phyloP scores from a whole-genome alignment of 1,140 invertebrate species.

The Bombus confusus region DNA sequence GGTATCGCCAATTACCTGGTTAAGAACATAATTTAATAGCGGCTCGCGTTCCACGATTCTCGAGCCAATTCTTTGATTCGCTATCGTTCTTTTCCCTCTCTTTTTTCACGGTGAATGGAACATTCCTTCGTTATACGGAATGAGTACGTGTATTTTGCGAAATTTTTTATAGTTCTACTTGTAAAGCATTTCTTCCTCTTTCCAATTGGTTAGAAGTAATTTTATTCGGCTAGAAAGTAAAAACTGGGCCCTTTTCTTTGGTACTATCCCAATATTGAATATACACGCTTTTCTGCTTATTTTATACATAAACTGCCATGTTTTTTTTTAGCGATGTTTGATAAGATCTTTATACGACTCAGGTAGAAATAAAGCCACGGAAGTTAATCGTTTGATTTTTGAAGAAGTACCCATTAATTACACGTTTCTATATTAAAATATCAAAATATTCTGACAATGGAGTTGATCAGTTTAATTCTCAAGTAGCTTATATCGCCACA shows the following conservation, averaged over 20 bases:
- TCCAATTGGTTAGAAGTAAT: background rate
- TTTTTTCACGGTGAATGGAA: background rate
- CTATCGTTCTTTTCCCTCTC: no score
- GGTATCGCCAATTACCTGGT: conserved; percentile 25
- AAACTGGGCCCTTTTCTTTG: fast-evolving
- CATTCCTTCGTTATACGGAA: background rate
- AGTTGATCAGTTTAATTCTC: no score
- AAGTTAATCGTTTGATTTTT: background rate
- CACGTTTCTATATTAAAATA: no score
- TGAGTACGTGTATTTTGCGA: background rate
- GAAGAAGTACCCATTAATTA: no score
- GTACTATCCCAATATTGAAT: background rate
- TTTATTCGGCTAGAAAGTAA: no score
- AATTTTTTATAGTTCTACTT: background rate
- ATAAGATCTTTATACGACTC: background rate
- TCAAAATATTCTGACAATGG: no score
- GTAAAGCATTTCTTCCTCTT: background rate
- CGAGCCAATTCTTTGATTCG: background rate
- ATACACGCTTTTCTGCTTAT: background rate
- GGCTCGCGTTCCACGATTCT: background rate
- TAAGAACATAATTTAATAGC: conserved; percentile 35
- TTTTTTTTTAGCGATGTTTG: background rate
- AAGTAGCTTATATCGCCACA: no score
- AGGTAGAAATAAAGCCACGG: no score
- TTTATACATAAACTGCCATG: background rate